Evolutionary conservation across 30 jellyfish, hydroid and myxozoan species (phyloP).

Genomic region (Turritopsis dohrnii): DNA sequence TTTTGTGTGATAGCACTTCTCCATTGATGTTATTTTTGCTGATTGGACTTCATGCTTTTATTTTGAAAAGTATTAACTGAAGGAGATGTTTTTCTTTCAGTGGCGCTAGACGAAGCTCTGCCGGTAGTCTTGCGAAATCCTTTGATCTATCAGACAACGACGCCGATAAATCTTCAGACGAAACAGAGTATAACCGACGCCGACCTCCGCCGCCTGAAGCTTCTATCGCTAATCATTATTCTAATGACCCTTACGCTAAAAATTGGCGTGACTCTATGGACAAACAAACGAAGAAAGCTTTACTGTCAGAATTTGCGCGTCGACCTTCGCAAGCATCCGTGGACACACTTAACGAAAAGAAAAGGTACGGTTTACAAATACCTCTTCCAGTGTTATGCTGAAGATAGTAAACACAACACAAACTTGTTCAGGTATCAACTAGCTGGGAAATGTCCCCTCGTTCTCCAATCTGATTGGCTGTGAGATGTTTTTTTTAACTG

Average conservation of each 20-base stretch:
- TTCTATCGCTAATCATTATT: slow-evolving; percentile 87
- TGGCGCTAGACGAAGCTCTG: slow-evolving; percentile 25
- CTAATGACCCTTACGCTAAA: slow-evolving; percentile 83
- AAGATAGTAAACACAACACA: too few species aligned
- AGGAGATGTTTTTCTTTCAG: background rate
- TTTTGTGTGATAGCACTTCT: too few species aligned
- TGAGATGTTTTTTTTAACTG: too few species aligned
- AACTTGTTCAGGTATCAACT: too few species aligned
- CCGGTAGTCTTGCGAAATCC: slow-evolving; percentile 63
- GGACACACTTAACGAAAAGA: slow-evolving; percentile 46
- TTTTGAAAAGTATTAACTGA: background rate
- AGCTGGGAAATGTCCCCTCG: too few species aligned
- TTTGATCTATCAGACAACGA: slow-evolving; percentile 73
- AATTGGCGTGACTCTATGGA: slow-evolving; percentile 93
- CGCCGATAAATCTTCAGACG: slow-evolving; percentile 75
- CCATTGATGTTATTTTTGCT: too few species aligned
- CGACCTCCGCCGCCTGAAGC: slow-evolving; percentile 46
- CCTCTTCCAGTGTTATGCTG: too few species aligned
- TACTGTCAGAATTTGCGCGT: slow-evolving; percentile 68
- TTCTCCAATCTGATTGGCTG: too few species aligned
- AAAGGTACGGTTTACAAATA: too few species aligned
- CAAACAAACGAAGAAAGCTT: slow-evolving; percentile 77
- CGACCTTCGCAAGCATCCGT: slow-evolving; percentile 42
- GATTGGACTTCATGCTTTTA: too few species aligned
- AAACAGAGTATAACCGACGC: slow-evolving; percentile 43